Evolutionary conservation across 92 coral and sea anemone species (phyloP).

Genomic region (Porites lobata): DNA sequence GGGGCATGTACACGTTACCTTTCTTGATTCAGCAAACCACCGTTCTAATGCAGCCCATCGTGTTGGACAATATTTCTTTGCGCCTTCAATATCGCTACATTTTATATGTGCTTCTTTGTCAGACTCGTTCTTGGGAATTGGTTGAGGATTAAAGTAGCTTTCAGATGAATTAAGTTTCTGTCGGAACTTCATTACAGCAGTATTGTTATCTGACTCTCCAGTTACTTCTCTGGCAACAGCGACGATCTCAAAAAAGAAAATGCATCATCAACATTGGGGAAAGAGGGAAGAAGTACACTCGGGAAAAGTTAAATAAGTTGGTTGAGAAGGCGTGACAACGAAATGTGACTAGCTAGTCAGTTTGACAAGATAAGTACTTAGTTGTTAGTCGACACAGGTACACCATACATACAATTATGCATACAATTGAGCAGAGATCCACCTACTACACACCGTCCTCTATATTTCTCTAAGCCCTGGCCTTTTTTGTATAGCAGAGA

Average conservation of each 20-base stretch:
- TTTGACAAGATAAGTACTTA: no score
- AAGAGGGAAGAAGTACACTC: background rate
- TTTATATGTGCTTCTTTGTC: constrained; percentile 68
- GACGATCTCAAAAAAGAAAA: constrained; percentile 44
- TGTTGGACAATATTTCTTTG: constrained; percentile 82
- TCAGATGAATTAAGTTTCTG: constrained; percentile 62
- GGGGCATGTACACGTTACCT: constrained; percentile 24
- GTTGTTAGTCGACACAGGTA: no score
- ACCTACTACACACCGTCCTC: no score
- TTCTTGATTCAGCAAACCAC: constrained; percentile 80
- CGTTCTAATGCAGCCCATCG: constrained; percentile 77
- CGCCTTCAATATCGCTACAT: constrained; percentile 78
- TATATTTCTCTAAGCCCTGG: no score
- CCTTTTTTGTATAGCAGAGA: no score
- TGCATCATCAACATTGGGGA: background rate
- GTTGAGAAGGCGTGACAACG: no score
- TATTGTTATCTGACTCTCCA: constrained; percentile 39
- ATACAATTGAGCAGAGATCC: no score
- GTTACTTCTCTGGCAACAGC: constrained; percentile 80
- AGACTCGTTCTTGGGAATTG: constrained; percentile 83
- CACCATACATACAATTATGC: no score
- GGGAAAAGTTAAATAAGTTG: background rate
- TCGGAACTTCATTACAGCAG: constrained; percentile 74
- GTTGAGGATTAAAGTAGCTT: constrained; percentile 78
- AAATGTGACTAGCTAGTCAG: no score